Base-by-base conservation (phyloP, 1,140 invertebrate species). In the Drosophila malerkotliana region DNA sequence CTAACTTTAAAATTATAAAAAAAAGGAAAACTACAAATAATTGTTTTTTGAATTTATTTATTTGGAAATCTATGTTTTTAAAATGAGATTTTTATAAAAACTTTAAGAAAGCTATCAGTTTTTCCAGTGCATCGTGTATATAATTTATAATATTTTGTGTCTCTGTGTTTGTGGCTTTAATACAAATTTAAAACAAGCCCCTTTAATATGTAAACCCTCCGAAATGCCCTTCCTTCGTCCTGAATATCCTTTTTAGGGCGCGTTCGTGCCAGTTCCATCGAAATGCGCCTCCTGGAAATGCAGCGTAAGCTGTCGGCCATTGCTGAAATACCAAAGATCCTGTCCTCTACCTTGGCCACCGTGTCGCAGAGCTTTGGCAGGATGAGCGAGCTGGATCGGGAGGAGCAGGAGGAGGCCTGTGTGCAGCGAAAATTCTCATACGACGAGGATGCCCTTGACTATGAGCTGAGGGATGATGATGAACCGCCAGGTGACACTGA, bases 261-360 rank as follows among this genome's bases (percentile, higher is more conserved):
- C n/a, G 64, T 85, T 24, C 37, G 59, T 44, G 69, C 81, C 57
- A 73, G 68, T 55, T 73, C 84, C 2, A 91, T 92, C 28, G 89
- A 92, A 67, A 53, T 77, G 67, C 83, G 89, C 5, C 61, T 92
- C 24, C 73, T 81, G 62, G 90, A 83, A 58, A 90, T 92, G 91
- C 91, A 92, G 60, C 75, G 88, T 1, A 92, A 91, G 56, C 54
- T 92, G 7, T 80, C 90, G 9, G 90, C 89, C 73, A 92, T 92
- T 18, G 91, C 91, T 30, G 87, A 91, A 72, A 92, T 92, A 76
- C 91, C 91, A 3, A 90, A 77, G 58, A 90, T 92, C 21, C 59
- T 92, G 2, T 74, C 63, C 68, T 91, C 89, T n/a, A 92, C 91
- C n/a, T 59, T 92, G 55, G 87, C 82, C 47, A 87, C 91, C 2